These are phyloP conservation scores for Sarcoramphus papa DNA, from an alignment of 2,797 vertebrate genomes.

Conservation along the genomic window DNA sequence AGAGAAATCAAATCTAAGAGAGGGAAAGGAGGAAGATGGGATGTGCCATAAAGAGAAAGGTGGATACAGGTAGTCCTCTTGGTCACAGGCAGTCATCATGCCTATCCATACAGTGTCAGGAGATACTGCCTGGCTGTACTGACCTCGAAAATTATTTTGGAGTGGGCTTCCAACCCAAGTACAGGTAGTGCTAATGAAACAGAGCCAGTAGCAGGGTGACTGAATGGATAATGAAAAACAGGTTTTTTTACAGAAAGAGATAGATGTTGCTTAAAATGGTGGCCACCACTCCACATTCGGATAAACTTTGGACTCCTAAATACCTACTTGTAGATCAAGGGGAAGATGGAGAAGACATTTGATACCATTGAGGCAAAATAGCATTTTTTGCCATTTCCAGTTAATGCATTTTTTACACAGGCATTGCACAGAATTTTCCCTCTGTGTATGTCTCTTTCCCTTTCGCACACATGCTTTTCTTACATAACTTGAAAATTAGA, in stretches of 20 bases:
- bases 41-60: neutral
- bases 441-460: neutral
- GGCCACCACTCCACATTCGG: accelerated
- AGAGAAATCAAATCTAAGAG: neutral
- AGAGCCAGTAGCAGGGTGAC: neutral
- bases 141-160: neutral
- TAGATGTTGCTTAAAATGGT: neutral
- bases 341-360: neutral
- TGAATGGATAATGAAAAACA: neutral
- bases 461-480: neutral
- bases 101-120: neutral
- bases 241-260: neutral
- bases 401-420: neutral
- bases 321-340: neutral
- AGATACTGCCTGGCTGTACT: neutral
- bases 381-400: neutral
- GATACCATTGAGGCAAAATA: neutral
- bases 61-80: neutral
- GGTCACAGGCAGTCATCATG: neutral
- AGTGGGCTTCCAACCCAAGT: neutral
- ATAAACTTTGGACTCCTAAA: neutral
- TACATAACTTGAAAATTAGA: neutral
- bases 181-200: neutral
- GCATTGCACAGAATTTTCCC: neutral
- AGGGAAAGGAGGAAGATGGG: neutral